Evolutionary conservation across 1,140 invertebrate genomes (phyloP).

Genomic region (Heliconius eleuchia): DNA sequence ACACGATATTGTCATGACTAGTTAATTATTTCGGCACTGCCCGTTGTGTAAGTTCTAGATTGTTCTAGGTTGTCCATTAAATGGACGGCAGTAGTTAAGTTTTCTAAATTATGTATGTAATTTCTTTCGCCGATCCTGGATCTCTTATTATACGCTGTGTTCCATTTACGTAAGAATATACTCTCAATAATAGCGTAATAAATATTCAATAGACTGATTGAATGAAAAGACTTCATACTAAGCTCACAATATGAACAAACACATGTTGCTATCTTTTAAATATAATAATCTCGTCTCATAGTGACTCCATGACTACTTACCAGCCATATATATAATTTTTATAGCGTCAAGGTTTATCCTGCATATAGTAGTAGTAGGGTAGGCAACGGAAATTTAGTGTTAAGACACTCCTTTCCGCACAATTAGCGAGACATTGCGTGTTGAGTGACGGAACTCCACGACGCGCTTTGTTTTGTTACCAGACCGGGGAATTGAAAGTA

Average conservation of each 20-base stretch:
- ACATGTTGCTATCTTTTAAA: conserved; percentile 11
- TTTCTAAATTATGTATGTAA: conserved; percentile 58
- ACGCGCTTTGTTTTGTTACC: too few relatives aligned
- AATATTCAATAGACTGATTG: conserved; percentile 30
- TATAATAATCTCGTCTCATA: conserved; percentile 13
- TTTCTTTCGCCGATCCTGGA: conserved; percentile 48
- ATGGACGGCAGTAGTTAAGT: conserved; percentile 65
- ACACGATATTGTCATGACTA: conserved; percentile 34
- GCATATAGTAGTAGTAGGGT: too few relatives aligned
- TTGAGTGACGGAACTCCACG: too few relatives aligned
- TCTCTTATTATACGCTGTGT: conserved; percentile 29
- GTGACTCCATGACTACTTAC: neutral
- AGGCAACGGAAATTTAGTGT: too few relatives aligned
- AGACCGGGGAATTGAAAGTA: too few relatives aligned
- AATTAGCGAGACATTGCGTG: too few relatives aligned
- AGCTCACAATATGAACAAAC: conserved; percentile 25
- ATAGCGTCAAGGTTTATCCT: too few relatives aligned
- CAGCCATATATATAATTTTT: neutral
- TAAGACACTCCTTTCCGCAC: too few relatives aligned
- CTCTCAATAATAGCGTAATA: conserved; percentile 14
- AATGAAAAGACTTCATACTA: conserved; percentile 28
- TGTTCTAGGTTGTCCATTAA: conserved; percentile 50
- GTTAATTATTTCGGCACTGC: conserved; percentile 40
- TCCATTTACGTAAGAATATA: conserved; percentile 16
- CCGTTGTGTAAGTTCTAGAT: conserved; percentile 49